Conservation (phyloP, 2,797 vertebrate species). For the Acridotheres tristis region DNA sequence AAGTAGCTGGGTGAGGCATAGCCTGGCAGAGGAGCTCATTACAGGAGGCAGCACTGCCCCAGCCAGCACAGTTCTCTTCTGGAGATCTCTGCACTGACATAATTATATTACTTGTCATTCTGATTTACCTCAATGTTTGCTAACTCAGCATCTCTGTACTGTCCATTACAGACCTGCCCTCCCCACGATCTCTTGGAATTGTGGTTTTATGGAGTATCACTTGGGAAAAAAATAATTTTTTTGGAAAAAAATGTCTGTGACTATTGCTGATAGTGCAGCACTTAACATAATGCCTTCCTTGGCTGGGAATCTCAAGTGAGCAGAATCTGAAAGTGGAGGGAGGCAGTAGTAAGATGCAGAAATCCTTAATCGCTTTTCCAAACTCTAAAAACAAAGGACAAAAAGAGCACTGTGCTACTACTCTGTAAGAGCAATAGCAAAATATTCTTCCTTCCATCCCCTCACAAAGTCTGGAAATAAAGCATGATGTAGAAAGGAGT, state of each 20-base stretch:
- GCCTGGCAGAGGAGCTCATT: background rate
- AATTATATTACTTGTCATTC: background rate
- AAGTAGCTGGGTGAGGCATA: background rate
- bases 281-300: conserved; percentile 37
- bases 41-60: background rate
- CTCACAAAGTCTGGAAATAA: background rate
- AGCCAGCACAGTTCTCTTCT: background rate
- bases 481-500: background rate
- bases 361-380: background rate
- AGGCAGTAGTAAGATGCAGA: background rate
- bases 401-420: background rate
- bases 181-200: background rate
- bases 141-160: background rate
- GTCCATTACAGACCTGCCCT: background rate
- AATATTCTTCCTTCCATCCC: background rate
- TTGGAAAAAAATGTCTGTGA: background rate
- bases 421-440: background rate
- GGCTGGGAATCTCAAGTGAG: background rate
- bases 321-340: background rate
- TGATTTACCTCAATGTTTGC: background rate
- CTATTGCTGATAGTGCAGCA: conserved; percentile 13
- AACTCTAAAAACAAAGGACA: background rate
- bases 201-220: background rate
- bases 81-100: background rate
- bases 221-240: background rate